phyloP scores from a whole-genome alignment of 2,888 invertebrate species.

The Diaperis boleti region DNA sequence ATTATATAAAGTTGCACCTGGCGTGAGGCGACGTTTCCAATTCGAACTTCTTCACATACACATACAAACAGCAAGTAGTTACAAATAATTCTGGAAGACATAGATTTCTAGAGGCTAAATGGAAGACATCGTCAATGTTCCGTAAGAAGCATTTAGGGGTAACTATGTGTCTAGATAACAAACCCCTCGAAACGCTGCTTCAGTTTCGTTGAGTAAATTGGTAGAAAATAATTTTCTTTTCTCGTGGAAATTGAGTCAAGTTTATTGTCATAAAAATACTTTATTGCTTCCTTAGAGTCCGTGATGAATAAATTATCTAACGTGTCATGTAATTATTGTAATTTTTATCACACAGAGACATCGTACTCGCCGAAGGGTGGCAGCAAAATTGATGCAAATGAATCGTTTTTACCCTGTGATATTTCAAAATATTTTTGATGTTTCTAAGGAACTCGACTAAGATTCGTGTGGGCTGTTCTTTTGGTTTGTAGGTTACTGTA shows the following conservation, averaged over 20 bases:
- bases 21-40: constrained; percentile 9
- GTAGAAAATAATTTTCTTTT: not conserved
- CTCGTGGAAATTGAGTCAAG: not conserved
- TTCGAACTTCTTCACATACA: constrained; percentile 30
- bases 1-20: constrained; percentile 37
- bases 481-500: no score
- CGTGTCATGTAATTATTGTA: no score
- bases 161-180: no score
- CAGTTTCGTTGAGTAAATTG: not conserved
- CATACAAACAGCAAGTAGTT: constrained; percentile 49
- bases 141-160: not conserved
- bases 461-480: no score
- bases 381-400: no score
- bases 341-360: no score
- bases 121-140: constrained; percentile 50
- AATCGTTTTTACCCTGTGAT: no score
- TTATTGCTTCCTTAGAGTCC: not conserved
- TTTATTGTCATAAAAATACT: not conserved
- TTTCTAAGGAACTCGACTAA: no score
- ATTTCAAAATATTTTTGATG: no score
- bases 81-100: constrained; percentile 52
- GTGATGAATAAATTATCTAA: not conserved
- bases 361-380: no score
- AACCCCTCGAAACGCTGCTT: no score
- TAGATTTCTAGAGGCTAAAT: constrained; percentile 50